A percentile compares a stretch with the other conserved stretches of the same genome.
Evolutionary conservation across 2,113 vertebrate species (phyloP).

Genomic region (Pygoscelis antarcticus): DNA sequence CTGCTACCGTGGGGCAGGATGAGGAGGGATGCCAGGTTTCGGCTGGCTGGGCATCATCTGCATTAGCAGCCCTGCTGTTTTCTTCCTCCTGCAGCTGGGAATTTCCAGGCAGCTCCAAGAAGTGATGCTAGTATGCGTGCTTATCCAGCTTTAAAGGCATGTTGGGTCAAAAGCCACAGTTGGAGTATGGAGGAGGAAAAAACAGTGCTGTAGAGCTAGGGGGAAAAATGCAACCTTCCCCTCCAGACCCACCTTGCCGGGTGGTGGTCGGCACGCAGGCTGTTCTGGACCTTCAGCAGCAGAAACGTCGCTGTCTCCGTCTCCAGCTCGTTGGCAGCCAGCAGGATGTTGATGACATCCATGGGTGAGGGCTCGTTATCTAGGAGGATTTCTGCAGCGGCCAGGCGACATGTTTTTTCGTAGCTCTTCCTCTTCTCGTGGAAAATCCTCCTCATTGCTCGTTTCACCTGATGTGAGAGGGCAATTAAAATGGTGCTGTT

Average conservation of each 20-base stretch:
- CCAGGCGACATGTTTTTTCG: slow-evolving; percentile 27
- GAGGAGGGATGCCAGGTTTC: fast-evolving
- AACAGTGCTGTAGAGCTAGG: not conserved
- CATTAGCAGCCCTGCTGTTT: not conserved
- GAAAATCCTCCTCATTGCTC: slow-evolving; percentile 63
- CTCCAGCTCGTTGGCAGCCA: slow-evolving; percentile 28
- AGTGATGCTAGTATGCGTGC: fast-evolving
- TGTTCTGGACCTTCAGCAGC: slow-evolving; percentile 60
- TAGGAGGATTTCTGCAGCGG: slow-evolving; percentile 64
- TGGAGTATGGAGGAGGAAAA: not conserved
- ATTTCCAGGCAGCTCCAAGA: not conserved
- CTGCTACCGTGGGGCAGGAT: fast-evolving
- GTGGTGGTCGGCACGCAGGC: not conserved
- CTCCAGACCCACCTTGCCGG: slow-evolving; percentile 33
- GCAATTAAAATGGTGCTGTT: not conserved
- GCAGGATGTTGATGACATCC: slow-evolving; percentile 67
- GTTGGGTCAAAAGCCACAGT: not conserved
- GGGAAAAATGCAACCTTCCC: fast-evolving
- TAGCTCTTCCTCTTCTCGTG: slow-evolving; percentile 48
- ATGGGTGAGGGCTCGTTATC: not conserved
- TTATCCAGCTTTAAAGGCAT: not conserved
- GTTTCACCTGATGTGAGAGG: slow-evolving; percentile 45
- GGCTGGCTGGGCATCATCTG: not conserved
- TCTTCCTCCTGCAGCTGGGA: not conserved
- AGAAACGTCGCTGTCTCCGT: slow-evolving; percentile 30